phyloP scores from a whole-genome alignment of 1,140 invertebrate species.

The Phthorimaea operculella region DNA sequence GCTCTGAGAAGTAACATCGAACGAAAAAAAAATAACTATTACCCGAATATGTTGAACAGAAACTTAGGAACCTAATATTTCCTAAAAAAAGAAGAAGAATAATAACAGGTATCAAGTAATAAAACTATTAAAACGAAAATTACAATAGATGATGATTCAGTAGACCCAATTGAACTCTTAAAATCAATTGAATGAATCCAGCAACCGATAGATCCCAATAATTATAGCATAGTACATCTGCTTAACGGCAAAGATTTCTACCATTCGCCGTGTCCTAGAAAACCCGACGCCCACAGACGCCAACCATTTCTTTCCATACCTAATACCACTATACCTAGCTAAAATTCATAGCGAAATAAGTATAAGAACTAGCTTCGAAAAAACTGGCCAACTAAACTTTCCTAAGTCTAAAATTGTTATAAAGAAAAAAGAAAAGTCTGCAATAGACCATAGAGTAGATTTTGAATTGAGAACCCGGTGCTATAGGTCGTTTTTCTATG shows the following conservation, averaged over 20 bases:
- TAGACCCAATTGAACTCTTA: no score
- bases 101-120: not conserved
- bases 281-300: slow-evolving; percentile 54
- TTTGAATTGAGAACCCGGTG: slow-evolving; percentile 12
- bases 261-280: slow-evolving; percentile 58
- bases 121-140: not conserved
- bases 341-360: slow-evolving; percentile 67
- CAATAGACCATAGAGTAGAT: slow-evolving; percentile 1
- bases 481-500: slow-evolving; percentile 25
- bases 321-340: slow-evolving; percentile 58
- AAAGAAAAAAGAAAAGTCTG: not conserved
- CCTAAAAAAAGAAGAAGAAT: no score
- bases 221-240: slow-evolving; percentile 36
- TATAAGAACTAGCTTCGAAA: slow-evolving; percentile 65
- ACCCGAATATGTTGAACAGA: no score
- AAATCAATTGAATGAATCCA: no score
- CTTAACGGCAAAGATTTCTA: slow-evolving; percentile 54
- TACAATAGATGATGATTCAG: not conserved
- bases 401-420: not conserved
- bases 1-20: no score
- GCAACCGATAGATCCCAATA: slow-evolving; percentile 15
- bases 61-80: no score
- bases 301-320: slow-evolving; percentile 64
- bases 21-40: no score
- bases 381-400: slow-evolving; percentile 23